These are phyloP conservation scores for Apamea epomidion DNA, from an alignment of 2,888 invertebrate genomes.

Conservation along the genomic window DNA sequence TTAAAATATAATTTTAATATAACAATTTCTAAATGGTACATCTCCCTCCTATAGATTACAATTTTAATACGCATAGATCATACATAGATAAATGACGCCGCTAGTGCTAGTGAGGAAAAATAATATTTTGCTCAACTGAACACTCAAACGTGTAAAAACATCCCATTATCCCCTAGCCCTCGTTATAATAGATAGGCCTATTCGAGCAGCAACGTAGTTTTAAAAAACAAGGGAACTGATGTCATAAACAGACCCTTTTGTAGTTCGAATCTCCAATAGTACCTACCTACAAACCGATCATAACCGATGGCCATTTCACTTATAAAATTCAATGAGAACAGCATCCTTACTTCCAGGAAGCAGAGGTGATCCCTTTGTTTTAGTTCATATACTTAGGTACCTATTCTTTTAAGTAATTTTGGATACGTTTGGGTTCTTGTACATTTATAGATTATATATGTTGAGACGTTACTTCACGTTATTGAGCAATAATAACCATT, in stretches of 20 bases:
- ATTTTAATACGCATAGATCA: too few species aligned
- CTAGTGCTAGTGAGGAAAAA: too few species aligned
- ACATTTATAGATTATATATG: too few species aligned
- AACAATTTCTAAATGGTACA: too few species aligned
- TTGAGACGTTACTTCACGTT: neutral
- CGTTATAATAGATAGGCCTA: neutral
- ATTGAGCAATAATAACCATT: neutral
- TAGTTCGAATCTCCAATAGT: neutral
- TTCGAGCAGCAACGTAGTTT: neutral
- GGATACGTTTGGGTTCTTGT: neutral
- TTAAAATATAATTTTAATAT: too few species aligned
- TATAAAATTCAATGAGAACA: neutral
- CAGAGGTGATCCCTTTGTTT: too few species aligned
- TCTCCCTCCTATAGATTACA: too few species aligned
- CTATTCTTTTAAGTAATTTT: neutral
- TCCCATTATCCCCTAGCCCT: neutral
- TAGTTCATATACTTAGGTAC: too few species aligned
- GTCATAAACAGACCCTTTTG: neutral
- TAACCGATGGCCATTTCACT: neutral
- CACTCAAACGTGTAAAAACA: too few species aligned
- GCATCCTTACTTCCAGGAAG: too few species aligned
- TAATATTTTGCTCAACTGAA: too few species aligned
- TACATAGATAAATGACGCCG: too few species aligned
- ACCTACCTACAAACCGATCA: neutral
- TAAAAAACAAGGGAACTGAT: neutral